Base-by-base conservation (phyloP, 2,888 invertebrate species). In the Icerya purchasi region DNA sequence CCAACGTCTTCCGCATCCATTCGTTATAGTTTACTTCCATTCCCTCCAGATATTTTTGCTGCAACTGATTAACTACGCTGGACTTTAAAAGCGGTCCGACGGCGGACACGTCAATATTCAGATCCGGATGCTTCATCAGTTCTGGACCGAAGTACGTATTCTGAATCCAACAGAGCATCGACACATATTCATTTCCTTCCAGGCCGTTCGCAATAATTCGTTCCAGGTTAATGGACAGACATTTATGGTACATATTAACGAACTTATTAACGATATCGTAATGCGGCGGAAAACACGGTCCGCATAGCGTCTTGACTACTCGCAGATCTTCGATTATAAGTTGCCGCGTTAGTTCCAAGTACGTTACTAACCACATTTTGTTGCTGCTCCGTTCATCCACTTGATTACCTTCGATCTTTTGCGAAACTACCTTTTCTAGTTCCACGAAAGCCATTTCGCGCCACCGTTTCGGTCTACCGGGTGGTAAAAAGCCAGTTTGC, bases 171-270 rank as follows among this genome's bases (percentile, higher is more conserved):
- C 86, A 84, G 8, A 98, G 74, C 58, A 98, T 73, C 0, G 94
- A 89, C 0, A 97, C 93, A 70, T 91, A 90, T 72, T 98, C 98
- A 70, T 96, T 96, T 51, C 94, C 96, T 75, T 96, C 88, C 58
- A 97, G 73, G 0, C 90, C 90, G 66, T 79, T 83, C 50, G 80
- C 78, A n/a, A 92, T 87, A 54, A 92, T 79, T 68, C 91, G 91
- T 72, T 89, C 83, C 19, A 96, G 73, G 75, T 86, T 84, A 62
- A 78, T 76, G 0, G 87, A 86, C 61, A 98, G 75, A 66, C 86
- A 85, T 22, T 78, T 81, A 70, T 98, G 97, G 71, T 98, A 98
- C 86, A 97, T 91, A 66, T 81, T 78, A 0, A 96, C 86, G 72
- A 88, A 96, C 72, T 82, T 83, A 68, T 86, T 83, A 56, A 92